Evolutionary conservation across 2,888 invertebrate genomes (phyloP).

Genomic region (Archaeoteleia sp.): DNA sequence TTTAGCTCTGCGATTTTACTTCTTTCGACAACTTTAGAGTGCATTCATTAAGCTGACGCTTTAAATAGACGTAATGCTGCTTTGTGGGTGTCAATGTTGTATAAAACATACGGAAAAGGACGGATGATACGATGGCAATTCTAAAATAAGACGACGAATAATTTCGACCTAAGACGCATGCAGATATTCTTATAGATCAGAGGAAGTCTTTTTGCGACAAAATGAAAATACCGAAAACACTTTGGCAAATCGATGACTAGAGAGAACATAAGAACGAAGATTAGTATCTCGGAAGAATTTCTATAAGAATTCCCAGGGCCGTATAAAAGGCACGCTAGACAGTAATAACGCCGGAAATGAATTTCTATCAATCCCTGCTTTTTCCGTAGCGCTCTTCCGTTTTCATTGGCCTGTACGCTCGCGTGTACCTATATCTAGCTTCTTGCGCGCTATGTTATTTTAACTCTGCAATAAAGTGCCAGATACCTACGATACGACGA

Average conservation of each 20-base stretch:
- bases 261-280: too few species aligned
- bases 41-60: slow-evolving; percentile 62
- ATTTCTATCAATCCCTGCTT: slow-evolving; percentile 51
- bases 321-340: slow-evolving; percentile 29
- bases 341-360: slow-evolving; percentile 49
- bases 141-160: slow-evolving; percentile 4
- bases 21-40: slow-evolving; percentile 31
- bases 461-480: slow-evolving; percentile 59
- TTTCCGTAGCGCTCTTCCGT: slow-evolving; percentile 52
- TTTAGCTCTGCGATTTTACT: slow-evolving; percentile 24
- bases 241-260: too few species aligned
- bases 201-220: too few species aligned
- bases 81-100: slow-evolving; percentile 56
- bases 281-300: slow-evolving; percentile 34
- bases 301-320: slow-evolving; percentile 29
- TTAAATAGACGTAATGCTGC: slow-evolving; percentile 60
- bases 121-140: slow-evolving; percentile 27
- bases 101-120: slow-evolving; percentile 36
- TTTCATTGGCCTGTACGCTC: slow-evolving; percentile 58
- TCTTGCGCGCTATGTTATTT: slow-evolving; percentile 67
- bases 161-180: slow-evolving; percentile 6
- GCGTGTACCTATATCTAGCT: slow-evolving; percentile 66
- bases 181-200: neutral
- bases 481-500: slow-evolving; percentile 43
- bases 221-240: too few species aligned